Conservation (phyloP, 1,140 invertebrate genomes). For the Aphidius ervi region DNA sequence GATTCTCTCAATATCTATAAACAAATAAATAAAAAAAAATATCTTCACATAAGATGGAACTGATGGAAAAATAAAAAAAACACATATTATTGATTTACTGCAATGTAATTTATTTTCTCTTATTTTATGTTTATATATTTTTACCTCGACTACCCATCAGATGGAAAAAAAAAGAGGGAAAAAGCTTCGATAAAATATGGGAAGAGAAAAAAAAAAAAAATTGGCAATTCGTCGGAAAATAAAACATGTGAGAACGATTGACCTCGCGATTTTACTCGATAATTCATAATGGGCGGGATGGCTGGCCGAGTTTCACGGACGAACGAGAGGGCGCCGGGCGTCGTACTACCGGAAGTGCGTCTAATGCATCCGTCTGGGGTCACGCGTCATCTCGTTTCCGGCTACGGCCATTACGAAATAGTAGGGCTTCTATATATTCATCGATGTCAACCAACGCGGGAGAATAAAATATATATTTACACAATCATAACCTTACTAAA, state of each 20-base stretch:
- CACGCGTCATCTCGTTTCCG: conserved; percentile 52
- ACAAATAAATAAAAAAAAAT: no score
- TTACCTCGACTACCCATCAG: no score
- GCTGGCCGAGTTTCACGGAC: conserved; percentile 35
- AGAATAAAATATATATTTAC: conserved; percentile 6
- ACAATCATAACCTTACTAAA: neutral
- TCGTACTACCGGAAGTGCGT: conserved; percentile 52
- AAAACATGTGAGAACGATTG: conserved; percentile 11
- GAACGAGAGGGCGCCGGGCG: conserved; percentile 40
- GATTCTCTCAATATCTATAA: no score
- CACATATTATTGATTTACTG: neutral
- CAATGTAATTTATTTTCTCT: neutral
- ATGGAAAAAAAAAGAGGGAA: no score
- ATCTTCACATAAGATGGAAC: no score
- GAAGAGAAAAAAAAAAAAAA: neutral
- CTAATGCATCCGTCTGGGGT: conserved; percentile 56
- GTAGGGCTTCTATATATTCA: conserved; percentile 25
- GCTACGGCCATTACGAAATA: conserved; percentile 47
- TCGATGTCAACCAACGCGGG: conserved; percentile 8
- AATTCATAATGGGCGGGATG: conserved; percentile 35
- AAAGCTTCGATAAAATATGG: no score
- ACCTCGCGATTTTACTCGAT: conserved; percentile 25
- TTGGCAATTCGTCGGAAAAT: neutral
- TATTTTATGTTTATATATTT: no score
- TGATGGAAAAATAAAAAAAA: neutral